Percentiles rank a stretch among this genome's conserved stretches.
Conservation (phyloP, 2,888 invertebrate genomes). For the Cantharis rustica region DNA sequence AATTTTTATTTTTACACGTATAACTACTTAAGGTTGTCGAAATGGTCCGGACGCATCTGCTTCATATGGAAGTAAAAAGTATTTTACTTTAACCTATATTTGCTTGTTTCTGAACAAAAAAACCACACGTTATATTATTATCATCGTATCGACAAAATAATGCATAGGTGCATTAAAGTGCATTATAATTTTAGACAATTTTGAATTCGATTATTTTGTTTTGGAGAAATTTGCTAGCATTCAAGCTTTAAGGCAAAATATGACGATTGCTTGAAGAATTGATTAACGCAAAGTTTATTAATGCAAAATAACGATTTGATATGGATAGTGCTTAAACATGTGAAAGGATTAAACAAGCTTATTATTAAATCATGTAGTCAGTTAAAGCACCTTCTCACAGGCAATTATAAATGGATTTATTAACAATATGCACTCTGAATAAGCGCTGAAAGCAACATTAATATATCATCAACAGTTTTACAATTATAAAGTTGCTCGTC, state of each 20-base stretch:
- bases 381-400: slow-evolving; percentile 40
- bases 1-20: slow-evolving; percentile 28
- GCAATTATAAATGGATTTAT: slow-evolving; percentile 47
- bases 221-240: neutral
- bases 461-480: slow-evolving; percentile 47
- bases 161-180: too few species aligned
- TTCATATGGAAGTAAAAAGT: slow-evolving; percentile 11
- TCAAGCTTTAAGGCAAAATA: neutral
- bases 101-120: slow-evolving; percentile 4
- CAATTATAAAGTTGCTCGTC: slow-evolving; percentile 46
- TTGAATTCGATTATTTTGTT: neutral
- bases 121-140: neutral
- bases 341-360: slow-evolving; percentile 17
- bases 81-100: slow-evolving; percentile 18
- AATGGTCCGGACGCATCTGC: slow-evolving; percentile 28
- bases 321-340: slow-evolving; percentile 9
- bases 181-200: too few species aligned
- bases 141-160: neutral
- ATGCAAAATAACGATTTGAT: neutral
- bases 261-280: neutral
- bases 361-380: slow-evolving; percentile 34
- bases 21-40: slow-evolving; percentile 31
- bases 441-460: slow-evolving; percentile 44
- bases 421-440: slow-evolving; percentile 44
- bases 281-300: neutral